A percentile compares a stretch with the other conserved stretches of the same genome.
These are phyloP conservation scores for Emys orbicularis DNA, from an alignment of 2,797 vertebrate genomes.

Conservation along the genomic window DNA sequence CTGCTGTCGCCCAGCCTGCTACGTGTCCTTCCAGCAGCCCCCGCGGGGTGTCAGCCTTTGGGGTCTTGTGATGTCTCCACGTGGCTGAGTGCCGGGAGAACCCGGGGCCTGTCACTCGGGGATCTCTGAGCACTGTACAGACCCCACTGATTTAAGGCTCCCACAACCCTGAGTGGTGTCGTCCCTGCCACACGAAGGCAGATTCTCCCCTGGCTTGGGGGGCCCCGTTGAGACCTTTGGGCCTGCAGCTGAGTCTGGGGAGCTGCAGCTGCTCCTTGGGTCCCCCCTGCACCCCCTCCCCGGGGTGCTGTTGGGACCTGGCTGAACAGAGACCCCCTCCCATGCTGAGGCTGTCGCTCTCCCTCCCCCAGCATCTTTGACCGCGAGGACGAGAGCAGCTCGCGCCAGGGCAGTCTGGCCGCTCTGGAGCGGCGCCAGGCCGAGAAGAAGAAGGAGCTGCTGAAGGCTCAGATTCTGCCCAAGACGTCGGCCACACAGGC, in stretches of 20 bases:
- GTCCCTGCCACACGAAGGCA: neutral
- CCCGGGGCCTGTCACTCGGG: rapidly evolving
- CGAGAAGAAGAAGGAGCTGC: conserved; percentile 93
- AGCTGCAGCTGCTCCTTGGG: neutral
- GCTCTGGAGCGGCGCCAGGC: conserved; percentile 90
- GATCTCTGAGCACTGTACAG: neutral
- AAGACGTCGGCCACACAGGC: conserved; percentile 92
- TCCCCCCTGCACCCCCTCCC: rapidly evolving
- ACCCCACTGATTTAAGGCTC: neutral
- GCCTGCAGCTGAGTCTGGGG: neutral
- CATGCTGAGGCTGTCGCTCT: neutral
- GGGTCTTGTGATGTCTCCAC: neutral
- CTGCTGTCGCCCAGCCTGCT: neutral
- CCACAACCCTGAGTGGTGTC: neutral
- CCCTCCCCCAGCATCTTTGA: conserved; percentile 90
- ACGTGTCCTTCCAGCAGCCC: neutral
- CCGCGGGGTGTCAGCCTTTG: neutral
- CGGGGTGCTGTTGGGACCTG: neutral
- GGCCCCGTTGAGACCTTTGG: neutral
- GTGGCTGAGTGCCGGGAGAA: neutral
- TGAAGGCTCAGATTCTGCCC: conserved; percentile 95
- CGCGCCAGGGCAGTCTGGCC: conserved; percentile 84
- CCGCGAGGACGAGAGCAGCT: conserved; percentile 88
- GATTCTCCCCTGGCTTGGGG: neutral
- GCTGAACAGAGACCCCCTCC: neutral